These are phyloP conservation scores for Prunella himalayana DNA, from an alignment of 2,113 vertebrate genomes.

Conservation along the genomic window DNA sequence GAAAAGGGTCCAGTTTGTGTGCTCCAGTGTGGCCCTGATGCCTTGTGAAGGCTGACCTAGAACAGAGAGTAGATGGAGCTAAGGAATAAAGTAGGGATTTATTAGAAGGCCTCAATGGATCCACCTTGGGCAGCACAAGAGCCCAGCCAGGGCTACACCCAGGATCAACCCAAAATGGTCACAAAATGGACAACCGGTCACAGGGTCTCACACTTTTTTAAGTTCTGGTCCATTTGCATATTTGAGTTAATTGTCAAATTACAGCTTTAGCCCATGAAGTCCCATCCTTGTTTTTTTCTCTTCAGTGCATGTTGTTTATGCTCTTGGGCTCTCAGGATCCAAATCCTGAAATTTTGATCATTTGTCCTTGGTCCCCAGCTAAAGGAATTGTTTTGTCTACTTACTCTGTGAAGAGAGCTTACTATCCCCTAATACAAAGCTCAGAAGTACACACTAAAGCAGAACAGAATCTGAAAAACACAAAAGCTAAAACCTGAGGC, in stretches of 20 bases:
- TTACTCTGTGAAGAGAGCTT: background rate
- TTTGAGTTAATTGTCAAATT: background rate
- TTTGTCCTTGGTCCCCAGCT: background rate
- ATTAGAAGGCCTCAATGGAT: background rate
- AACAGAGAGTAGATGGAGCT: background rate
- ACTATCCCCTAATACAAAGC: background rate
- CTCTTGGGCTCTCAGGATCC: background rate
- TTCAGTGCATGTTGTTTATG: background rate
- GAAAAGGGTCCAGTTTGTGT: background rate
- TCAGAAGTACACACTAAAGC: background rate
- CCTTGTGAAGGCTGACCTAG: background rate
- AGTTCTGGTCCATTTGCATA: background rate
- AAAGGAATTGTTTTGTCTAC: background rate
- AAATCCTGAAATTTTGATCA: background rate
- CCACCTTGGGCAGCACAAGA: background rate
- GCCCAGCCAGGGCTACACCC: background rate
- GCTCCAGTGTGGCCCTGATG: background rate
- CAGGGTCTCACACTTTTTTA: background rate
- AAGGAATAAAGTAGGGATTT: background rate
- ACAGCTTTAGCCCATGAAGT: background rate
- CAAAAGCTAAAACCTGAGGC: background rate
- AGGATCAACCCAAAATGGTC: background rate
- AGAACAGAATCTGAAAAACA: background rate
- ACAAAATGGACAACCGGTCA: background rate
- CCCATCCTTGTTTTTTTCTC: background rate